Evolutionary conservation across 2,888 invertebrate species (phyloP), one percentile per base, ranked within the genome.

Genomic region (Epistrophe grossulariae): DNA sequence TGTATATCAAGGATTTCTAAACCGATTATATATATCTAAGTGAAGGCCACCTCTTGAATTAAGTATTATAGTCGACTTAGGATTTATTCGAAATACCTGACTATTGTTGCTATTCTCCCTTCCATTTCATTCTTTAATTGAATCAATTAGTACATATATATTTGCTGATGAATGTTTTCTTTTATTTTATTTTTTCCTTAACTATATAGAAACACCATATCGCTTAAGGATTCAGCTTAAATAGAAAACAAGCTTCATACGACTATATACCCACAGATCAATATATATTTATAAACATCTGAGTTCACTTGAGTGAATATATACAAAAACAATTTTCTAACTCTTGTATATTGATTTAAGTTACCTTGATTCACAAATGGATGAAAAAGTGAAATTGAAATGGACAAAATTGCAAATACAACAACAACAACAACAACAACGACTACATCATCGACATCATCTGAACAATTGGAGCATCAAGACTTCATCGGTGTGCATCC

Each of bases 321-420:
- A 45, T 0, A 50, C 24, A n/a, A 19, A 52, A 55, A 40, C 50
- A 40, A 68, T 68, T 68, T 19, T 9, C 50, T 38, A 52, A 10
- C 52, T 50, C 43, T n/a, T n/a, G n/a, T 17, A 52, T 35, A 35
- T 40, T 48, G 19, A 38, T 52, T 45, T 35, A 48, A 70, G 38
- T 35, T 60, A 24, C 50, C 19, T 31, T 40, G 60, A 62, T 28
- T 45, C 45, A 76, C 62, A 73, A 74, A 79, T 79, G 83, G 83
- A 79, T 79, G 83, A 72, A 68, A 79, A 74, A 74, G 74, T 79
- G 35, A 74, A 82, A 78, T 64, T 72, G 71, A 84, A 76, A 84
- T 84, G 80, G 80, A 80, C 38, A 70, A 60, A 79, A 57, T 60
- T 50, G 62, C 62, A 57, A 74, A 62, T 1, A 68, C 59, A 57